A percentile compares a stretch with the other conserved stretches of the same genome.
Evolutionary conservation across 2,888 invertebrate species (phyloP).

Genomic region (Himalopsyche kuldschensis): DNA sequence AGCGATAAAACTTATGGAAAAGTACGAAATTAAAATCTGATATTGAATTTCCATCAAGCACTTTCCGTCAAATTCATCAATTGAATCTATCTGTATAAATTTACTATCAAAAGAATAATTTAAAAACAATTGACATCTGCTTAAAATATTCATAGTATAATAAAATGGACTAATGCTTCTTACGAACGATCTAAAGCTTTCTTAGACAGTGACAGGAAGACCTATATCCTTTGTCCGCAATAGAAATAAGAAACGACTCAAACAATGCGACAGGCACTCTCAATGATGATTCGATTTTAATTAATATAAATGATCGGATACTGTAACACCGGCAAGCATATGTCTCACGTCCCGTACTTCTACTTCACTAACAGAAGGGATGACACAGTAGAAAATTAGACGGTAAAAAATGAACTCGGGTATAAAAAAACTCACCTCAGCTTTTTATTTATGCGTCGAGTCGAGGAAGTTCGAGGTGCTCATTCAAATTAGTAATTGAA

Average conservation of each 20-base stretch:
- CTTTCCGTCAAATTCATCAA: too few species aligned
- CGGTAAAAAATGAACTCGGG: background rate
- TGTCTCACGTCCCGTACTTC: conserved; percentile 34
- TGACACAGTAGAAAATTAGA: conserved; percentile 33
- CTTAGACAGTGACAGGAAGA: background rate
- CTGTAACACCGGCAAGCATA: conserved; percentile 25
- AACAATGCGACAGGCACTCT: background rate
- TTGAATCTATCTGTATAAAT: too few species aligned
- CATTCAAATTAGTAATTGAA: conserved; percentile 37
- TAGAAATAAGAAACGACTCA: background rate
- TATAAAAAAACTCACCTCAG: background rate
- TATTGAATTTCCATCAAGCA: too few species aligned
- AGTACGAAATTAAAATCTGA: too few species aligned
- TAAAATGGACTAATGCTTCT: too few species aligned
- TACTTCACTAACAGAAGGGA: conserved; percentile 8
- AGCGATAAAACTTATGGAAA: too few species aligned
- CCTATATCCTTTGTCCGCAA: background rate
- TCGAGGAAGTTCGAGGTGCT: conserved; percentile 15
- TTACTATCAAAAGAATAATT: too few species aligned
- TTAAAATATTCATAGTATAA: too few species aligned
- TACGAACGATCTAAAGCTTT: background rate
- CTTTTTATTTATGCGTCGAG: background rate
- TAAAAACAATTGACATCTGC: too few species aligned
- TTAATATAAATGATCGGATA: conserved; percentile 35
- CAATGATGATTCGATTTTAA: conserved; percentile 37